Percentiles rank a stretch among this genome's conserved stretches.
Conservation (phyloP, 2,888 invertebrate genomes). For the Zootermopsis nevadensis region DNA sequence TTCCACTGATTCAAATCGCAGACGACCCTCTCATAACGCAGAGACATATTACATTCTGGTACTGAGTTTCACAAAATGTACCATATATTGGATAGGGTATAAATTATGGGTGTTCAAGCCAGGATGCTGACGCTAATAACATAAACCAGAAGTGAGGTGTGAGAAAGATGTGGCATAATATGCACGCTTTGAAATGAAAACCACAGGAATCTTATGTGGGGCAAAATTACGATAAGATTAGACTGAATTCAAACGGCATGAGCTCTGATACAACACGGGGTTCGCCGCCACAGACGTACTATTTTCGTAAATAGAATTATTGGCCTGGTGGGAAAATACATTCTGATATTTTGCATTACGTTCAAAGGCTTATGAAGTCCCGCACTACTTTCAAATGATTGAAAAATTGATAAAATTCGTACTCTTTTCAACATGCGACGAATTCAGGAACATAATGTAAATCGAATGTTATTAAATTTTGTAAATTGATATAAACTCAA, state of each 20-base stretch:
- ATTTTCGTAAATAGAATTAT: background rate
- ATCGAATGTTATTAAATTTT: too few relatives aligned
- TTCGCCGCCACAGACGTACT: background rate
- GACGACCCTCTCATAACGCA: too few relatives aligned
- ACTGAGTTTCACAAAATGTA: background rate
- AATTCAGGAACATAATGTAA: background rate
- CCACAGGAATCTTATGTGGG: conserved; percentile 3
- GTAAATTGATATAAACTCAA: too few relatives aligned
- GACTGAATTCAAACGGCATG: background rate
- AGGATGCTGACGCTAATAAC: background rate
- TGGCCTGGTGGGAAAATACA: background rate
- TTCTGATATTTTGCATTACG: background rate
- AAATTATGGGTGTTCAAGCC: conserved; percentile 9
- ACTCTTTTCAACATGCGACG: background rate
- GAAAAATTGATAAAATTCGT: background rate
- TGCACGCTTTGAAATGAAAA: conserved; percentile 12
- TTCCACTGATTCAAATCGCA: too few relatives aligned
- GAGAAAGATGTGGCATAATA: background rate
- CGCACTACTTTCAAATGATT: background rate
- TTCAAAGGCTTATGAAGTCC: background rate
- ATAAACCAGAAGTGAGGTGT: background rate
- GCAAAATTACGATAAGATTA: background rate
- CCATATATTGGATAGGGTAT: background rate
- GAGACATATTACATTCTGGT: background rate
- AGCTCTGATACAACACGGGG: background rate